phyloP scores from a whole-genome alignment of 1,140 invertebrate genomes.

The Dendrolimus punctatus region DNA sequence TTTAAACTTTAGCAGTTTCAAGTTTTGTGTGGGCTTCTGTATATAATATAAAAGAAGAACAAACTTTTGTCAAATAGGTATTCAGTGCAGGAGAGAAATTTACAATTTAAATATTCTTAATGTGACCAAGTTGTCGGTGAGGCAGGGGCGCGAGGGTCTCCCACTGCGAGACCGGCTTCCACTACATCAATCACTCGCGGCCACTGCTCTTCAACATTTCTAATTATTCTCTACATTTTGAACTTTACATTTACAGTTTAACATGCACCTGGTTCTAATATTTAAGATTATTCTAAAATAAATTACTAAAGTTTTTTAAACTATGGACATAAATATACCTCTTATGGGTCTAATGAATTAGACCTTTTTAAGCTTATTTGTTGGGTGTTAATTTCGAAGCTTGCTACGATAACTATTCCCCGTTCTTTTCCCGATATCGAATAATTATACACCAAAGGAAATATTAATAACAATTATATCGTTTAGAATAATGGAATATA shows the following conservation, averaged over 20 bases:
- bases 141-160: constrained; percentile 17
- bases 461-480: no score
- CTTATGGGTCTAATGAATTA: no score
- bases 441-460: no score
- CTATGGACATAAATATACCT: no score
- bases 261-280: background rate
- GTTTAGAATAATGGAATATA: no score
- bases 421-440: no score
- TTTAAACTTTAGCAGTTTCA: no score
- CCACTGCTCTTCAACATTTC: constrained; percentile 66
- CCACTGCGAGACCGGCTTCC: constrained; percentile 33
- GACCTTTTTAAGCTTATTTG: no score
- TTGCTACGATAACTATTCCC: no score
- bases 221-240: constrained; percentile 62
- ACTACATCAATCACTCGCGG: constrained; percentile 70
- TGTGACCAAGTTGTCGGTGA: constrained; percentile 60
- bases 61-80: constrained; percentile 63
- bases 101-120: constrained; percentile 71
- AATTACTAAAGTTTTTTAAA: no score
- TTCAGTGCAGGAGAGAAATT: constrained; percentile 66
- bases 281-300: no score
- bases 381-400: no score
- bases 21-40: constrained; percentile 17
- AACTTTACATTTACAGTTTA: constrained; percentile 11
- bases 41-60: constrained; percentile 24